Evolutionary conservation across 2,888 invertebrate species (phyloP).

Genomic region (Cremastinae sp.): DNA sequence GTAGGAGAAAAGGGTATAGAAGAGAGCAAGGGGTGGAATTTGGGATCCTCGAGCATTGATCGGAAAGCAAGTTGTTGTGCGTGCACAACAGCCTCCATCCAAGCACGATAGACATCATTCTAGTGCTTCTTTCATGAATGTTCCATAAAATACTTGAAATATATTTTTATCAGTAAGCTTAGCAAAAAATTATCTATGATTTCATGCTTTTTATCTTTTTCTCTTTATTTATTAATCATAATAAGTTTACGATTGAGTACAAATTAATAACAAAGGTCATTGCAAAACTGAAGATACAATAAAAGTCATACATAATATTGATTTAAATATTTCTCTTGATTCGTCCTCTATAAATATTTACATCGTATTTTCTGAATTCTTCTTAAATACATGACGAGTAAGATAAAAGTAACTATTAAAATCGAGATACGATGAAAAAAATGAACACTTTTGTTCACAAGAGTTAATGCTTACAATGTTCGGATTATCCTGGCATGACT

Average conservation of each 20-base stretch:
- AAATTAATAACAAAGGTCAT: too few relatives aligned
- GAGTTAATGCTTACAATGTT: constrained; percentile 24
- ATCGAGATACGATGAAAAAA: background rate
- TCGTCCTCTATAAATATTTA: constrained; percentile 7
- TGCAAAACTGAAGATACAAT: too few relatives aligned
- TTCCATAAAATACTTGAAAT: too few relatives aligned
- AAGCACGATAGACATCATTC: background rate
- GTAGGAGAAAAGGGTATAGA: constrained; percentile 67
- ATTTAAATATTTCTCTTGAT: too few relatives aligned
- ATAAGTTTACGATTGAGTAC: too few relatives aligned
- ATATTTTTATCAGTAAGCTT: constrained; percentile 13
- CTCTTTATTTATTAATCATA: too few relatives aligned
- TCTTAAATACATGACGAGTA: background rate
- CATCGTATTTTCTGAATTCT: too few relatives aligned
- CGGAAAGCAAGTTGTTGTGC: constrained; percentile 32
- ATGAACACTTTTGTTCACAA: background rate
- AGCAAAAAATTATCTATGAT: too few relatives aligned
- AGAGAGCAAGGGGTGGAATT: constrained; percentile 69
- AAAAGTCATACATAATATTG: too few relatives aligned
- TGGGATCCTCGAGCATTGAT: constrained; percentile 68
- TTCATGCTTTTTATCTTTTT: too few relatives aligned
- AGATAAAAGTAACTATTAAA: background rate
- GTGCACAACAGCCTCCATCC: constrained; percentile 28
- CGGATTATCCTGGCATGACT: background rate
- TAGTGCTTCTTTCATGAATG: too few relatives aligned